Base-by-base conservation (phyloP, 2,888 invertebrate genomes). In the Vesta saturnalis region DNA sequence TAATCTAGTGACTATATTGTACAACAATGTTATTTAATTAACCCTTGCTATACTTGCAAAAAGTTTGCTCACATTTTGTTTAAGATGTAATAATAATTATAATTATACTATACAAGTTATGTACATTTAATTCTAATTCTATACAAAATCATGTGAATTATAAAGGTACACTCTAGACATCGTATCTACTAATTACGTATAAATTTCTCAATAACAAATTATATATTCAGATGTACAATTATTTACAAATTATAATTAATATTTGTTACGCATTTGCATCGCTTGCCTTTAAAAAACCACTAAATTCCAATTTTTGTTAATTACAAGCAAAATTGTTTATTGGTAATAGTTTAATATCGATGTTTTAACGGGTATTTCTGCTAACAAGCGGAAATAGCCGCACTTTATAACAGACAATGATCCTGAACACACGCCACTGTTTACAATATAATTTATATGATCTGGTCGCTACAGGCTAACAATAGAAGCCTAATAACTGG, bases 361-460 rank as follows among this genome's bases (percentile, higher is more conserved):
- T 23, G 46, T 56, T 57, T 57, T 30, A 56, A 46, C 62, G 62
- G 43, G 46, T 56, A 46, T 62, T 16, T 5, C 39, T 19, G 16
- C 30, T 19, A 64, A 64, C 64, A 64, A 68, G 78, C 77, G 76
- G 73, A 79, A 77, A 78, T 78, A 78, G 79, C 80, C 80, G 77
- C 80, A 79, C 76, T 80, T 79, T 79, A 80, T 77, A 77, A 67
- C 77, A 75, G 74, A 80, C 79, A 80, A 81, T 80, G 77, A 78
- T 77, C 74, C 77, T 69, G 74, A 77, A 78, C 82, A 82, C 82
- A 82, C 82, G 83, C 82, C 82, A 82, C 82, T 82, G 82, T 83
- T 83, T 82, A 83, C 82, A 82, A 82, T 82, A 83, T 82, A 83
- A 83, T 83, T 83, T 83, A 83, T 83, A 81, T 80, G 82, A 83